Evolutionary conservation across 2,113 vertebrate species (phyloP), one percentile per base, ranked within the genome.

Genomic region (Erythrocercus mccallii): DNA sequence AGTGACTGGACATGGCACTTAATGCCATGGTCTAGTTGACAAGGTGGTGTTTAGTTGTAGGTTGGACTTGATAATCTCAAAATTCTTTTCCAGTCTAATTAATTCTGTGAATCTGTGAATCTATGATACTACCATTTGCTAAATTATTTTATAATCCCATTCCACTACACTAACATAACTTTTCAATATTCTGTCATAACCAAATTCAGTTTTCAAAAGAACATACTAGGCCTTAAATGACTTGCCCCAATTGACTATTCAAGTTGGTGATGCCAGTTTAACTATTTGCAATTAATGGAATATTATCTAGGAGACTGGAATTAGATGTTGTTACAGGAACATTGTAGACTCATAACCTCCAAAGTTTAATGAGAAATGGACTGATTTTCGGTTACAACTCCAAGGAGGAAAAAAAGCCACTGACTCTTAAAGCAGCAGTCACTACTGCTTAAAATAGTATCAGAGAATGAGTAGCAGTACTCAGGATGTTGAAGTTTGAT

Each of bases 11-110:
- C 7, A 4, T 53, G 19, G 47, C 47, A 47, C 40, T 54, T 47
- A 30, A 54, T 47, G 31, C 28, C 40, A 12, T 0, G 0, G 16
- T 62, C 30, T 25, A 4, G 16, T 56, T 47, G n/a, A 48, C n/a
- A 30, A 40, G 20, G 8, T 30, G 13, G 5, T 70, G 20, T 33
- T 61, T 0, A 0, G 3, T 56, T n/a, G 21, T 24, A 21, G 23
- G 23, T n/a, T 78, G 48, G n/a, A 62, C 20, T 62, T 0, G 1
- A 56, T 42, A 24, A 42, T 48, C 35, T 48, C 42, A 56, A 14
- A 56, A 21, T 40, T 62, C 13, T 87, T 54, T 66, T 71, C 40
- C 35, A 56, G 6, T 13, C 20, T 42, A 18, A 42, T 18, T 31
- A 31, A 21, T 31, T 71, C 42, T 47, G 14, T 82, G 24, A 60